Evolutionary conservation across 2,888 invertebrate species (phyloP).

Genomic region (Bhutanitis thaidina): DNA sequence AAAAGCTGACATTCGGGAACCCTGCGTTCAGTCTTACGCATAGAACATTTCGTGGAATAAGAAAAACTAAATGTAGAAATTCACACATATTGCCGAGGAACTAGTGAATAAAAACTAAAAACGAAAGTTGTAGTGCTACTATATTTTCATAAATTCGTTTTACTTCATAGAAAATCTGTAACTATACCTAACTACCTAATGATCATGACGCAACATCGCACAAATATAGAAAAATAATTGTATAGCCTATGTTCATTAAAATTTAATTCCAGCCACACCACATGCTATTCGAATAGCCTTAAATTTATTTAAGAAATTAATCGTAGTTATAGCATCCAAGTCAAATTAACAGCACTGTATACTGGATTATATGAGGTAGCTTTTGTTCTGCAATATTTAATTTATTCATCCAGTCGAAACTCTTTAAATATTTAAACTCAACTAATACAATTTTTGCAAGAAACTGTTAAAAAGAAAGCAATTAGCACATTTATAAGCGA

Average conservation of each 20-base stretch:
- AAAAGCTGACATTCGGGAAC: conserved; percentile 37
- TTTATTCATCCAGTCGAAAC: no score
- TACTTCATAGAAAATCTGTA: conserved; percentile 7
- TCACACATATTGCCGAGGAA: neutral
- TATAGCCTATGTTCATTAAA: neutral
- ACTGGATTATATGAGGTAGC: conserved; percentile 8
- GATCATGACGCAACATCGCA: conserved; percentile 18
- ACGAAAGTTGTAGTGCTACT: conserved; percentile 1
- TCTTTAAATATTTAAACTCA: neutral
- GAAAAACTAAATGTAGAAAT: neutral
- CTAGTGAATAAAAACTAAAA: conserved; percentile 6
- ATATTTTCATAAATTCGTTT: conserved; percentile 16
- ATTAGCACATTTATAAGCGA: neutral
- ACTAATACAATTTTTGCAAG: neutral
- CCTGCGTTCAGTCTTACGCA: conserved; percentile 49
- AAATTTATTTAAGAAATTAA: neutral
- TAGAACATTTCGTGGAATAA: conserved; percentile 1
- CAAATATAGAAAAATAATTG: neutral
- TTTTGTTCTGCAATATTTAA: neutral
- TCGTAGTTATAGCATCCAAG: neutral
- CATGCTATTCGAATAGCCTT: neutral
- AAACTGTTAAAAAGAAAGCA: neutral
- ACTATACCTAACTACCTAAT: conserved; percentile 6
- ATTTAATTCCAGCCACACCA: no score
- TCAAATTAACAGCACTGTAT: neutral